Evolutionary conservation across 37 sponge, comb jelly and placozoan species (phyloP), one percentile per base, ranked within the genome.

Genomic region (Ianthella basta): DNA sequence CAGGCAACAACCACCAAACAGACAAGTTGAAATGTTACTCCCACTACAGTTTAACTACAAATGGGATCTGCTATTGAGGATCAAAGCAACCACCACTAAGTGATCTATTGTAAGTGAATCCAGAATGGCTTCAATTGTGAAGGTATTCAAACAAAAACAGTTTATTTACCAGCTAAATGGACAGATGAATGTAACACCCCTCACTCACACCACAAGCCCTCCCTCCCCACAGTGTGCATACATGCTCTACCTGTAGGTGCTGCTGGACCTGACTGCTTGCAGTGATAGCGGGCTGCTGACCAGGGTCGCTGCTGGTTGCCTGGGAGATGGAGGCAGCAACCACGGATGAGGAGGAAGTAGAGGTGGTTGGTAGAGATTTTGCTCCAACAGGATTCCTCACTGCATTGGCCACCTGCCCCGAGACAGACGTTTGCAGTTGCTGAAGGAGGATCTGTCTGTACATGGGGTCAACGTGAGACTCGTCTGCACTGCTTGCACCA

Each of bases 1-100:
- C n/a, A n/a, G n/a, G n/a, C n/a, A 86, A 86, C 38, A 77, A 82
- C 61, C 72, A 69, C 59, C 56, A 79, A 20, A 29, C 4, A 1
- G 6, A 10, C 21, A 36, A 32, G 74, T 36, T 35, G 74, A 21
- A n/a, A 74, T 13, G 40, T 40, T 20, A 53, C 10, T 19, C 39
- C 25, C 54, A n/a, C 14, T 29, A 21, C 24, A 24, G 55, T 24
- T 53, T 3, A 3, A 21, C 27, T 53, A n/a, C n/a, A n/a, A 1
- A 23, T 37, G 53, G 20, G 3, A 37, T 6, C 74, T 14, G 37
- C 37, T 37, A 21, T 53, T 79, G 23, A 79, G 15, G 3, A 20
- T 1, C 36, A 37, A 23, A 44, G 40, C 37, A 29, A 20, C 50
- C 27, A 44, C 50, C 50, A 44, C 3, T 44, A 44, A 44, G 8